Percentiles rank a stretch among this genome's conserved stretches.
phyloP scores from a whole-genome alignment of 2,113 vertebrate genomes.

The Cephalopterus ornatus region DNA sequence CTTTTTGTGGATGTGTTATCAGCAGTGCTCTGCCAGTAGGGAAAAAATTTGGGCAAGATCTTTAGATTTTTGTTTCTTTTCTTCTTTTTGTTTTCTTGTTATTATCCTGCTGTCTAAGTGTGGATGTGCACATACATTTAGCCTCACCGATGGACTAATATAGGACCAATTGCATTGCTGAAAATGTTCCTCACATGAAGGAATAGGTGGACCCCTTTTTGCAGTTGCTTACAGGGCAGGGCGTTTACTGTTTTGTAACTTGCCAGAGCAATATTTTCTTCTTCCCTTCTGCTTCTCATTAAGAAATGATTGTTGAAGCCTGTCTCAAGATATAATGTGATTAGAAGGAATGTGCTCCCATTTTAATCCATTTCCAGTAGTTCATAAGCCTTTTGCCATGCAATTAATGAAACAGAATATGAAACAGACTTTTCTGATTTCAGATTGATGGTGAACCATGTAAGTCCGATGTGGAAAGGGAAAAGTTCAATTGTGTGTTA shows the following conservation, averaged over 20 bases:
- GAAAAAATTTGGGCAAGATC: not conserved
- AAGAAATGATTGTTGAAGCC: not conserved
- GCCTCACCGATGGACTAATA: not conserved
- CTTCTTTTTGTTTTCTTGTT: not conserved
- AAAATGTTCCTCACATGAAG: not conserved
- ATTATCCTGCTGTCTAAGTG: not conserved
- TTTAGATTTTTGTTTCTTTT: not conserved
- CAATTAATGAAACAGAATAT: not conserved
- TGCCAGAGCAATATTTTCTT: not conserved
- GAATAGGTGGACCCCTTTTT: not conserved
- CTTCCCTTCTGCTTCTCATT: not conserved
- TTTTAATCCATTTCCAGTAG: not conserved
- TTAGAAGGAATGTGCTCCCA: not conserved
- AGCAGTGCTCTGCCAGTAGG: not conserved
- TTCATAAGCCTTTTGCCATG: not conserved
- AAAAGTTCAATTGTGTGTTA: not conserved
- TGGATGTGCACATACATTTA: not conserved
- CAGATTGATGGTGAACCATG: not conserved
- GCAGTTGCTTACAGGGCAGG: not conserved
- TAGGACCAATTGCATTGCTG: not conserved
- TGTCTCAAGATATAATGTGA: not conserved
- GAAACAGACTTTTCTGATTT: not conserved
- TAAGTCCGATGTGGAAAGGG: not conserved
- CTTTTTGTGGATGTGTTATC: not conserved
- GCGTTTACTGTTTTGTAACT: not conserved